Evolutionary conservation across 2,113 vertebrate species (phyloP).

Genomic region (Chaenogobius annularis): DNA sequence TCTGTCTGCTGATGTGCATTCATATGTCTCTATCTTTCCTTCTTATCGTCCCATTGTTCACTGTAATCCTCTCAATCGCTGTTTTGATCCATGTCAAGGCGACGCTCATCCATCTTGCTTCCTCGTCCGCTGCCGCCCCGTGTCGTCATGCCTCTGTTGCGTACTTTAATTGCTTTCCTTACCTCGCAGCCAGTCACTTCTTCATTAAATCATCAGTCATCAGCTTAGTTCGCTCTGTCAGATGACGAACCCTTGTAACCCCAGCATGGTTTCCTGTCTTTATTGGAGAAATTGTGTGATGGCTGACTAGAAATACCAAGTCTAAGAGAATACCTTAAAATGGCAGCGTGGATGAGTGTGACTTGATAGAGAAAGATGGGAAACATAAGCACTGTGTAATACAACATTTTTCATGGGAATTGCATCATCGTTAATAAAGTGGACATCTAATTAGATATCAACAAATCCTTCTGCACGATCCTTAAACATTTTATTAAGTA

Average conservation of each 20-base stretch:
- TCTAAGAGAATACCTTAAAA: constrained; percentile 28
- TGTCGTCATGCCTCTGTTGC: constrained; percentile 31
- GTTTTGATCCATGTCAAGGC: constrained; percentile 54
- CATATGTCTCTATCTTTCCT: constrained; percentile 38
- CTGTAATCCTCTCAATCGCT: constrained; percentile 48
- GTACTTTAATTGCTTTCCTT: constrained; percentile 61
- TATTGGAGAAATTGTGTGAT: constrained; percentile 44
- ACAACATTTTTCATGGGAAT: constrained; percentile 5
- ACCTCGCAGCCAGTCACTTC: constrained; percentile 54
- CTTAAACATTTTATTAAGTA: no score
- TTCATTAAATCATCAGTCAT: constrained; percentile 67
- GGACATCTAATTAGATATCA: no score
- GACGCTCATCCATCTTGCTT: constrained; percentile 55
- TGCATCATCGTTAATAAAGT: not conserved
- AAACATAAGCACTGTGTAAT: not conserved
- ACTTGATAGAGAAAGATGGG: constrained; percentile 4
- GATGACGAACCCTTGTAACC: constrained; percentile 29
- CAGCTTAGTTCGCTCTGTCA: constrained; percentile 36
- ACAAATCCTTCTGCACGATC: no score
- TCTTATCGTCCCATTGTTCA: constrained; percentile 43
- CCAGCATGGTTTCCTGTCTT: constrained; percentile 17
- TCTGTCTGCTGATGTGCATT: constrained; percentile 30
- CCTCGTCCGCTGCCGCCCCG: constrained; percentile 11
- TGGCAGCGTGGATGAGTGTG: constrained; percentile 12
- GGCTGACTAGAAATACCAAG: constrained; percentile 37